A percentile compares a stretch with the other conserved stretches of the same genome.
Evolutionary conservation across 2,797 vertebrate species (phyloP).

Genomic region (Furcifer pardalis): DNA sequence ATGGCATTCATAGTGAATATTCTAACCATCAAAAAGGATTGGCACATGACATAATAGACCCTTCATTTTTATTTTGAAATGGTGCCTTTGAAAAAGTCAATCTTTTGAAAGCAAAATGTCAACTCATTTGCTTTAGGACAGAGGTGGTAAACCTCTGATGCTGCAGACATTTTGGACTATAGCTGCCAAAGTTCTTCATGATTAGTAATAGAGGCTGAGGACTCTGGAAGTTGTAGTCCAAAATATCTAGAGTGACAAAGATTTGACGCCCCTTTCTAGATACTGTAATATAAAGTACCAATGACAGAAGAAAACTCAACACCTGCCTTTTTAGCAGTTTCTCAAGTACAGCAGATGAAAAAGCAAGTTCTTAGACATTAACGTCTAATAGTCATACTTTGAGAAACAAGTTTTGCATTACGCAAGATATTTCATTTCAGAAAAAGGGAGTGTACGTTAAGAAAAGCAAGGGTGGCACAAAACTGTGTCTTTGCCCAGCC

Average conservation of each 20-base stretch:
- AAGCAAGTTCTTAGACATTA: background rate
- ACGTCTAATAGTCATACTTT: background rate
- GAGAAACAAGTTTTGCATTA: constrained; percentile 1
- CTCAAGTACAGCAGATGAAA: background rate
- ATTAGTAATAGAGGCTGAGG: too few species aligned
- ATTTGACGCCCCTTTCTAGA: background rate
- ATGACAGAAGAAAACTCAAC: background rate
- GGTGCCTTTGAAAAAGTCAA: background rate
- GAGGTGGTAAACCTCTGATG: too few species aligned
- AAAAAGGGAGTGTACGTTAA: background rate
- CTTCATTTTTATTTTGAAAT: background rate
- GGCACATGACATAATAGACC: background rate
- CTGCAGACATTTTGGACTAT: too few species aligned
- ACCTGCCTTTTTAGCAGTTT: constrained; percentile 12
- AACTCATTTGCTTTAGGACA: background rate
- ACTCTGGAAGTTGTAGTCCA: too few species aligned
- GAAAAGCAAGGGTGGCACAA: constrained; percentile 29
- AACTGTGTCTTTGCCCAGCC: background rate
- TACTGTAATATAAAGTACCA: background rate
- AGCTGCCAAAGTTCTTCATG: too few species aligned
- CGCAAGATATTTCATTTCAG: background rate
- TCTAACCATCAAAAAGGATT: background rate
- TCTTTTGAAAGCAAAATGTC: constrained; percentile 18
- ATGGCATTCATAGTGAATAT: background rate
- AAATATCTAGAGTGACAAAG: too few species aligned